Conservation (phyloP, 2,888 invertebrate species). For the Bruchidius siliquastri region DNA sequence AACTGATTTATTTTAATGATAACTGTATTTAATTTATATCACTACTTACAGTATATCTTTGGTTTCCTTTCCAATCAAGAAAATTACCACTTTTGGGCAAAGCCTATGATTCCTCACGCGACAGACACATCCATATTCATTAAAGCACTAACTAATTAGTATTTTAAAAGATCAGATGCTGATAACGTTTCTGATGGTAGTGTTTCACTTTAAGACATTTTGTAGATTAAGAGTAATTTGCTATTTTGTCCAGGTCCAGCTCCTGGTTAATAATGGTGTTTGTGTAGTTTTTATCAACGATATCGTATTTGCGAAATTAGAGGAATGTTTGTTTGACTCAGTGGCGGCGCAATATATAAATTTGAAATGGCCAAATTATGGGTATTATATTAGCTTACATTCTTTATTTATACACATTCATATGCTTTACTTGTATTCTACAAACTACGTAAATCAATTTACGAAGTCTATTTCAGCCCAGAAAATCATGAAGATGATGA, state of each 20-base stretch:
- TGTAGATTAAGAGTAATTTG: not conserved
- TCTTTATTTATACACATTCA: no score
- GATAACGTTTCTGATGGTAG: not conserved
- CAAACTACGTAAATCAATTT: no score
- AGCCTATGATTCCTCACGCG: not conserved
- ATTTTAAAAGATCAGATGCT: not conserved
- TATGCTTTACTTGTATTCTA: no score
- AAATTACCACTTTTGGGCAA: not conserved
- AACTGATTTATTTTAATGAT: no score
- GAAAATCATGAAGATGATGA: no score
- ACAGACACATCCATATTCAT: no score
- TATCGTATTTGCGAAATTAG: not conserved
- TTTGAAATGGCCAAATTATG: not conserved
- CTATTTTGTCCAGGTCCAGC: not conserved
- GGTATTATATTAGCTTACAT: no score
- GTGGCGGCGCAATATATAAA: not conserved
- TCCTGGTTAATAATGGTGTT: not conserved
- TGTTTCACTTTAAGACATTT: not conserved
- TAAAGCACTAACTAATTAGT: no score
- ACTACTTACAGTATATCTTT: not conserved
- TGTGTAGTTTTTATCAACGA: not conserved
- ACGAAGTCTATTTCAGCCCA: no score
- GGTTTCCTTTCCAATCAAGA: not conserved
- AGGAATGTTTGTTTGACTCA: not conserved
- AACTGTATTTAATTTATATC: not conserved